A percentile compares a stretch with the other conserved stretches of the same genome.
Evolutionary conservation across 2,113 vertebrate species (phyloP).

Genomic region (Tragelaphus strepsiceros): DNA sequence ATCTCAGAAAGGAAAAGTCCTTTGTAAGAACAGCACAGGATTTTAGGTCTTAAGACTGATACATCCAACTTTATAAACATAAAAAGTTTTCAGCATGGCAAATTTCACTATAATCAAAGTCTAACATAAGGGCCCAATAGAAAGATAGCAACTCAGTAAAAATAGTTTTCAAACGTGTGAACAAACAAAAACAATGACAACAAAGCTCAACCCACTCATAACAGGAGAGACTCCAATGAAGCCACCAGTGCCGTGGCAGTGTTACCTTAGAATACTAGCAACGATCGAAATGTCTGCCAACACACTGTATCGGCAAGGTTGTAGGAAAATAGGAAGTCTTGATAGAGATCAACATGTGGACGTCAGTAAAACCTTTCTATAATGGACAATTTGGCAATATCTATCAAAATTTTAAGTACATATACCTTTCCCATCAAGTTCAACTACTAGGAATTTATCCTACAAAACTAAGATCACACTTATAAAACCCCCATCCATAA

Average conservation of each 20-base stretch:
- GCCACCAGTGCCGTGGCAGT: not conserved
- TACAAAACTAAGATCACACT: not conserved
- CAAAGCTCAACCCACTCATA: not conserved
- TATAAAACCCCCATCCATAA: not conserved
- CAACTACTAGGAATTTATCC: not conserved
- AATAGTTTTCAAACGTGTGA: not conserved
- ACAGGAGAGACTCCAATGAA: not conserved
- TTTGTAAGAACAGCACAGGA: not conserved
- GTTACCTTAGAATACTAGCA: not conserved
- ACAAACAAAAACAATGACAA: not conserved
- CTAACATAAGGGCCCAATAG: not conserved
- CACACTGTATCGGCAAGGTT: not conserved
- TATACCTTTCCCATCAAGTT: not conserved
- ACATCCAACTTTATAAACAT: not conserved
- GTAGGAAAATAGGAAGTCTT: not conserved
- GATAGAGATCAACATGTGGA: not conserved
- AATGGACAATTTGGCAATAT: not conserved
- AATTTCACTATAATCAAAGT: not conserved
- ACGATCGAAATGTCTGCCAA: not conserved
- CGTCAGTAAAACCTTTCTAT: not conserved
- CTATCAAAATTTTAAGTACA: not conserved
- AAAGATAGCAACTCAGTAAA: not conserved
- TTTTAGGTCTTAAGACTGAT: not conserved
- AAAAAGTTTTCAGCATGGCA: not conserved
- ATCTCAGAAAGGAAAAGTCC: not conserved